phyloP scores from a whole-genome alignment of 2,113 vertebrate species.

The Atherinomorus stipes region DNA sequence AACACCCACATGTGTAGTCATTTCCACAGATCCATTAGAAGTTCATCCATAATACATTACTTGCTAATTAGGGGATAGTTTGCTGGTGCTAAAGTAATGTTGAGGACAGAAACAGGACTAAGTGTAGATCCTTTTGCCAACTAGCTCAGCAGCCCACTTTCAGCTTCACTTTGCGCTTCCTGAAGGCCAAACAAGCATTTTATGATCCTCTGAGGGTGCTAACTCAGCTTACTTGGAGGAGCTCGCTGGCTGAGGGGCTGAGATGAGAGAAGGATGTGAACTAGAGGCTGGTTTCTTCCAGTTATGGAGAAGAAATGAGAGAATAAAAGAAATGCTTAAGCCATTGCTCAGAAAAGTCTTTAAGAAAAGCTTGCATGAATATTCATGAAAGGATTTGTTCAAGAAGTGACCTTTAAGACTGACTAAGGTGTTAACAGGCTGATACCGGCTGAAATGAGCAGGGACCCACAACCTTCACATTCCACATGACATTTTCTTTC shows the following conservation, averaged over 20 bases:
- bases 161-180: slow-evolving; percentile 24
- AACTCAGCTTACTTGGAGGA: slow-evolving; percentile 34
- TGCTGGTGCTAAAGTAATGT: slow-evolving; percentile 58
- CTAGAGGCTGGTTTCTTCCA: slow-evolving; percentile 44
- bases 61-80: slow-evolving; percentile 69
- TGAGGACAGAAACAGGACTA: slow-evolving; percentile 38
- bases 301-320: slow-evolving; percentile 40
- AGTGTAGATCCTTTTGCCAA: slow-evolving; percentile 35
- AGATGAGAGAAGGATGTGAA: slow-evolving; percentile 43
- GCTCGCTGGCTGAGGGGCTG: slow-evolving; percentile 23
- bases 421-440: slow-evolving; percentile 61
- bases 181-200: slow-evolving; percentile 50
- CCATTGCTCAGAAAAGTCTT: slow-evolving; percentile 42
- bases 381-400: slow-evolving; percentile 65
- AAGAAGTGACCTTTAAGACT: slow-evolving; percentile 69
- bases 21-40: slow-evolving; percentile 69
- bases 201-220: slow-evolving; percentile 31
- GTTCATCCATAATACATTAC: slow-evolving; percentile 72
- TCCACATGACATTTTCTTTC: slow-evolving; percentile 47
- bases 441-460: slow-evolving; percentile 42
- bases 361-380: slow-evolving; percentile 54
- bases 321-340: slow-evolving; percentile 64
- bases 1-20: slow-evolving; percentile 41
- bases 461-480: not conserved
- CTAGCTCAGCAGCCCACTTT: slow-evolving; percentile 33